Evolutionary conservation across 2,113 vertebrate genomes (phyloP), one percentile per base, ranked within the genome.

Genomic region (Laterallus jamaicensis): DNA sequence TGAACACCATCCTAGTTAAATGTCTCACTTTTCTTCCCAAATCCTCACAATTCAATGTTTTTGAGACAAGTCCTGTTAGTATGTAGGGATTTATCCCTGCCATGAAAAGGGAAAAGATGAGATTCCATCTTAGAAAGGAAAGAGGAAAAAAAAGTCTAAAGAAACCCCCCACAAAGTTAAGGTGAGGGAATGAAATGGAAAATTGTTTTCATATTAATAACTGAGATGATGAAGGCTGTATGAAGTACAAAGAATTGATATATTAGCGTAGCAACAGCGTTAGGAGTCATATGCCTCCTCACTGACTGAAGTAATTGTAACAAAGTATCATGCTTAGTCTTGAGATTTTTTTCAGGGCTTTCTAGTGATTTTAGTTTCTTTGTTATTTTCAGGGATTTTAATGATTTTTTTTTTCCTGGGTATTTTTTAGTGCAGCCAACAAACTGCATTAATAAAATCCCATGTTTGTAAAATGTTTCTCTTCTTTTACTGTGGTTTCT

Each of bases 141-240:
- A 73, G 31, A 62, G 80, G 68, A 84, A 9, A 18, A 47, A 44
- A 62, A 21, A 52, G 1, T 13, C 26, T 50, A 54, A 2, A 54
- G 58, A 67, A 75, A 24, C 3, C 0, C 2, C 40, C 42, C 17
- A 7, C 31, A 1, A 59, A 15, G 50, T 5, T 13, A 47, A 22
- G 78, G 9, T 54, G 47, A 55, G 64, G 39, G 47, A 75, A 66
- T 32, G 7, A 63, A 37, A 47, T 14, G 3, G 16, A 82, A 71
- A 40, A 18, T 13, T 74, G 6, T 37, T 74, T n/a, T 77, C 17
- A 10, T 28, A 8, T 7, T 47, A 89, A 52, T 47, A 70, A 44
- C 69, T 40, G 63, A 88, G 71, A 29, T 62, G 59, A 29, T 39
- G 15, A 31, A 68, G 47, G 47, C 55, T 66, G 31, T 55, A 11